phyloP scores from a whole-genome alignment of 1,140 invertebrate genomes.

The Diorhabda elongata region DNA sequence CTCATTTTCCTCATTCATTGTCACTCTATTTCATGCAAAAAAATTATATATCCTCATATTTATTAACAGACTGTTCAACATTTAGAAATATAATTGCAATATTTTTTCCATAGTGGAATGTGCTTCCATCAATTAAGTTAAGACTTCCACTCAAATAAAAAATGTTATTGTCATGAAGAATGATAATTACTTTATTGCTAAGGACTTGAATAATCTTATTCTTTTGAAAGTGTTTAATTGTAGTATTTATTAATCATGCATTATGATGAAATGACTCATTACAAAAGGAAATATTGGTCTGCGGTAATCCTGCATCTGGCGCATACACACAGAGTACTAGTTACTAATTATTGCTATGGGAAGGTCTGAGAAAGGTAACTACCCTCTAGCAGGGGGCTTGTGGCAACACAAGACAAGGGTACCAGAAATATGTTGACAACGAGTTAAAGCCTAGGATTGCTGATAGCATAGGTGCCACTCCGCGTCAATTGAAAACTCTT shows the following conservation, averaged over 20 bases:
- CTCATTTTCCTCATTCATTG: too few relatives aligned
- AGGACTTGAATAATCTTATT: too few relatives aligned
- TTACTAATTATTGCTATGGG: conserved; percentile 52
- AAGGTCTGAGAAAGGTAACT: conserved; percentile 55
- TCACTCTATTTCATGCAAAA: too few relatives aligned
- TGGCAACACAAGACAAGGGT: conserved; percentile 51
- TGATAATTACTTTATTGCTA: too few relatives aligned
- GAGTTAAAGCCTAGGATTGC: conserved; percentile 37
- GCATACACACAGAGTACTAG: conserved; percentile 53
- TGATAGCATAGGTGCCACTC: conserved; percentile 37
- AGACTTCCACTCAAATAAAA: too few relatives aligned
- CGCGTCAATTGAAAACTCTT: conserved; percentile 52
- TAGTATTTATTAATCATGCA: background rate
- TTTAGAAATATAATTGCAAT: too few relatives aligned
- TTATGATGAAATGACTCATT: conserved; percentile 30
- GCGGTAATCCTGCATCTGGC: conserved; percentile 56
- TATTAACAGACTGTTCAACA: too few relatives aligned
- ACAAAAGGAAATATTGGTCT: conserved; percentile 35
- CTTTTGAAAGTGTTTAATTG: too few relatives aligned
- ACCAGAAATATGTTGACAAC: conserved; percentile 51
- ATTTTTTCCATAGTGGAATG: too few relatives aligned
- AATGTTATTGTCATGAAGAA: too few relatives aligned
- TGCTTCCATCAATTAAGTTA: too few relatives aligned
- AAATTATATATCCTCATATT: too few relatives aligned
- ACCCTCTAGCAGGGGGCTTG: conserved; percentile 54